Evolutionary conservation across 2,797 vertebrate genomes (phyloP), one percentile per base, ranked within the genome.

Genomic region (Aotus griseimembra): DNA sequence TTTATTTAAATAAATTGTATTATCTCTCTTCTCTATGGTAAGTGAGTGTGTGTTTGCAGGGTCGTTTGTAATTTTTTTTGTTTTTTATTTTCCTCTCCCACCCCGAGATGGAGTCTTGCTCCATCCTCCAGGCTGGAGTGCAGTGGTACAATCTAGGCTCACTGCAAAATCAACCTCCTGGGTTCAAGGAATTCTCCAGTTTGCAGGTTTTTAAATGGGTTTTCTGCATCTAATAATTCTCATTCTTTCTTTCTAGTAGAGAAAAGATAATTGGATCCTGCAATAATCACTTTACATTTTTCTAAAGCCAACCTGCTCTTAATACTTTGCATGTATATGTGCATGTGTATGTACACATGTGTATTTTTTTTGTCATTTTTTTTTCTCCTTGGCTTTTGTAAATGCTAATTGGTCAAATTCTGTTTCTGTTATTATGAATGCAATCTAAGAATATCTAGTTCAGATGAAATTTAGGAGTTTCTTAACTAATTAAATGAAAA

Each of bases 251-350:
- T 50, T 77, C 41, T 84, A 26, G 2, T 75, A 86, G 5, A 57
- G 13, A 10, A 13, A 84, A 87, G 24, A 73, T 58, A 87, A 86
- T 75, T 90, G 64, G 36, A 9, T 82, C 93, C 17, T 90, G 89
- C 7, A 92, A 55, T n/a, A 7, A 83, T 64, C 55, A 90, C 93
- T 96, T 20, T 36, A 86, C 24, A 83, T 92, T 93, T 93, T 13
- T 70, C 48, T 96, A 84, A 70, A 61, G 28, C 33, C 57, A 70
- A 8, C 1, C 73, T 3, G 2, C 3, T 77, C 30, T 55, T 77
- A 39, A 22, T 58, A 82, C 79, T 72, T 8, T 81, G 10, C 39
- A 28, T 24, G 55, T 46, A 15, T 3, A 39, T 15, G 1, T 33
- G 20, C 52, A 17, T 17, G 19, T 44, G 36, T 88, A 14, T 41